Evolutionary conservation across 2,113 vertebrate genomes (phyloP).

Genomic region (Sakesphorus luctuosus): DNA sequence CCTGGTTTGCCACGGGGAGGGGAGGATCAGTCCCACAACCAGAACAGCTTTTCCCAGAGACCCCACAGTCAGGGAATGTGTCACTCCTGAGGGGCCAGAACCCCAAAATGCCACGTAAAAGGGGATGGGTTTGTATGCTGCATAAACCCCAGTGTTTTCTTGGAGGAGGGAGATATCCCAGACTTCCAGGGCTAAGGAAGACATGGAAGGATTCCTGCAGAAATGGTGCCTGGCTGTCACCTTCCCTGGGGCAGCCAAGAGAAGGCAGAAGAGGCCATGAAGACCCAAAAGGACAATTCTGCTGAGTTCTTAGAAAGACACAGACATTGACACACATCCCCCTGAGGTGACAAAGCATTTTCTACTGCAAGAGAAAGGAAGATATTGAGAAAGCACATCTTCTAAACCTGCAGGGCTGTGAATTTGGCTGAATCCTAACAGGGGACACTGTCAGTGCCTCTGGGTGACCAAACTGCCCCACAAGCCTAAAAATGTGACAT

Average conservation of each 20-base stretch:
- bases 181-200: background rate
- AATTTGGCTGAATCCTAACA: background rate
- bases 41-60: background rate
- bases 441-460: too few species aligned
- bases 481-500: background rate
- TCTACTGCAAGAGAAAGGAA: background rate
- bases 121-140: background rate
- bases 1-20: background rate
- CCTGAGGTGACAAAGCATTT: background rate
- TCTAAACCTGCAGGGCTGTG: background rate
- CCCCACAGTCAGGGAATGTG: fast-evolving
- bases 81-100: background rate
- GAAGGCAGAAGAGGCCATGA: background rate
- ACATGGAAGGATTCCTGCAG: background rate
- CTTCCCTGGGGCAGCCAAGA: fast-evolving
- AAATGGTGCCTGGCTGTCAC: background rate
- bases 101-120: background rate
- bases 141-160: background rate
- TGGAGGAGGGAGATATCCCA: background rate
- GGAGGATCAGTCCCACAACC: background rate
- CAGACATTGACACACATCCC: fast-evolving
- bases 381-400: background rate
- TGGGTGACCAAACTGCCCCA: background rate
- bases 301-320: background rate
- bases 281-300: background rate